Evolutionary conservation across 2,888 invertebrate species (phyloP).

Genomic region (Dysmachus trigonus): DNA sequence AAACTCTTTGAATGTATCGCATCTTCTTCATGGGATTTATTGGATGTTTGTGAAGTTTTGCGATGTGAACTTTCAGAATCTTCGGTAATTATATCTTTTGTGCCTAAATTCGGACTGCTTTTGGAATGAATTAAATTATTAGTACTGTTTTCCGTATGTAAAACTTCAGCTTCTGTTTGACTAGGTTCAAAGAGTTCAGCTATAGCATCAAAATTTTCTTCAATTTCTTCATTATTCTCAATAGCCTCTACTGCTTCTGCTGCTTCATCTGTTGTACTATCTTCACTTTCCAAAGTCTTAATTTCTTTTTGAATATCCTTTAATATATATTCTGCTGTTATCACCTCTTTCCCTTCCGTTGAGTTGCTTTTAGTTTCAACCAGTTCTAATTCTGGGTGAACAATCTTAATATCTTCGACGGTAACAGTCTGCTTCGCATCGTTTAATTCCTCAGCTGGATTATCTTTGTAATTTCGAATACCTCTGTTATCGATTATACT

Average conservation of each 20-base stretch:
- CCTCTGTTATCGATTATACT: background rate
- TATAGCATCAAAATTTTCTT: background rate
- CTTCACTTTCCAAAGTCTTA: background rate
- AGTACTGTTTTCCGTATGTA: background rate
- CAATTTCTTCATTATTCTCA: conserved; percentile 34
- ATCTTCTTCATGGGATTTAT: conserved; percentile 47
- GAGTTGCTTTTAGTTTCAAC: background rate
- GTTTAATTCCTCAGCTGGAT: background rate
- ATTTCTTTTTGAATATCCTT: background rate
- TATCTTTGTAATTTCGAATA: conserved; percentile 48
- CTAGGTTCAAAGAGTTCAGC: background rate
- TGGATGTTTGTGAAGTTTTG: conserved; percentile 43
- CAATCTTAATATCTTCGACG: background rate
- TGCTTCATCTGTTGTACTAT: background rate
- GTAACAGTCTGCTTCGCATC: background rate
- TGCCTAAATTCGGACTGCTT: background rate
- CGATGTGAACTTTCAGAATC: conserved; percentile 44
- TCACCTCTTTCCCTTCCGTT: background rate
- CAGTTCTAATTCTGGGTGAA: background rate
- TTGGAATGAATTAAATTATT: background rate
- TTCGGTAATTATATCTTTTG: background rate
- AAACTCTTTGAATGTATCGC: conserved; percentile 58
- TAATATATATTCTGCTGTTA: background rate
- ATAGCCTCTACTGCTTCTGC: background rate
- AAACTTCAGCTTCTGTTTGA: background rate